Evolutionary conservation across 1,140 invertebrate species (phyloP).

Genomic region (Polyergus mexicanus): DNA sequence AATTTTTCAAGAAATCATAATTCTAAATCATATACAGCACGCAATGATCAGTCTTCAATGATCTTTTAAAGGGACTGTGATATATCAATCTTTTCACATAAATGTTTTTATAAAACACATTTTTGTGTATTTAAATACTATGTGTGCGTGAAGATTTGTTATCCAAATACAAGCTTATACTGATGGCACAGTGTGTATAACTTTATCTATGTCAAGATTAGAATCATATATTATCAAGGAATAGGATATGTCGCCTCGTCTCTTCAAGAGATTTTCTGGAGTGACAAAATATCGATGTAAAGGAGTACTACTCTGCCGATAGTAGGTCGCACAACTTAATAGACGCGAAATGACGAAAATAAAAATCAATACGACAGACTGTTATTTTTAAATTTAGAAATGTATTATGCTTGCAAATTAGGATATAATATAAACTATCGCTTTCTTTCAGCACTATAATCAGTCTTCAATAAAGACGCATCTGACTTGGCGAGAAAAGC

Average conservation of each 20-base stretch:
- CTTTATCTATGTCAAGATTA: neutral
- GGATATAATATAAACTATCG: neutral
- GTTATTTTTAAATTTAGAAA: neutral
- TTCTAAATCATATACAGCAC: neutral
- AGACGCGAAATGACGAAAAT: neutral
- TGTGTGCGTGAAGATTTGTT: neutral
- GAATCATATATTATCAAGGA: neutral
- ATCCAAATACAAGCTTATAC: neutral
- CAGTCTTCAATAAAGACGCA: slow-evolving; percentile 29
- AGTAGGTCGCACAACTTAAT: slow-evolving; percentile 16
- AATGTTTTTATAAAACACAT: neutral
- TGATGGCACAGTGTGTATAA: neutral
- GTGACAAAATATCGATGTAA: slow-evolving; percentile 5
- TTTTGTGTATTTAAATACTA: neutral
- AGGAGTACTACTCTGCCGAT: slow-evolving; percentile 27
- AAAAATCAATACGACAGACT: neutral
- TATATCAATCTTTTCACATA: neutral
- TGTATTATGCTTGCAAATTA: neutral
- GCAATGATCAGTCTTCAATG: neutral
- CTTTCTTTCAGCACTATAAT: neutral
- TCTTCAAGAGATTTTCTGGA: neutral
- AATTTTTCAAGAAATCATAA: neutral
- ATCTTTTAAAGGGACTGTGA: neutral
- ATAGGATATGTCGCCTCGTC: neutral
- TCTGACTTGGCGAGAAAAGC: slow-evolving; percentile 29